Conservation (phyloP, 2,888 invertebrate species). For the Tipula lateralis region DNA sequence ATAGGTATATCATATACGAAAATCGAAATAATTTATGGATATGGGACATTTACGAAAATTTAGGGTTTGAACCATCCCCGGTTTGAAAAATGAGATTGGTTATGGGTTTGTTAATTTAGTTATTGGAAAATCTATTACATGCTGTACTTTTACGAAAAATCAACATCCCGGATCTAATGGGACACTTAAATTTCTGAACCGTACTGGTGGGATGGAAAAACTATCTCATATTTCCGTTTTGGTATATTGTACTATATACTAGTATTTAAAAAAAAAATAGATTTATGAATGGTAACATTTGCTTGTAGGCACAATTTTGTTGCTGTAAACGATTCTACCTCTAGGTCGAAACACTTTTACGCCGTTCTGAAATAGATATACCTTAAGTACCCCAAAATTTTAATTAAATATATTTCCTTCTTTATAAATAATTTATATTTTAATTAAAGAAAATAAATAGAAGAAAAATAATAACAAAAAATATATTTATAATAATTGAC, state of each 20-base stretch:
- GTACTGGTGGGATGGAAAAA: background rate
- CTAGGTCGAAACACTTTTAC: no score
- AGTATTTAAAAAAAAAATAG: no score
- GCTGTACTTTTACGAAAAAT: background rate
- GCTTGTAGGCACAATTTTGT: no score
- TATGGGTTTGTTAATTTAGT: background rate
- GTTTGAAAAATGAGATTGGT: no score
- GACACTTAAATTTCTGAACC: background rate
- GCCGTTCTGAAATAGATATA: no score
- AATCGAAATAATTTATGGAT: background rate
- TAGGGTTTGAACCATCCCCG: background rate
- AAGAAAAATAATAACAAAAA: background rate
- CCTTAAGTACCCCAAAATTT: background rate
- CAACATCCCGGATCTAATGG: background rate
- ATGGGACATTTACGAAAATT: no score
- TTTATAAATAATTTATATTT: background rate
- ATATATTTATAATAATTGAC: background rate
- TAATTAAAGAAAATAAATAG: background rate
- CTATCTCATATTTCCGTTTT: background rate
- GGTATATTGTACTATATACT: background rate
- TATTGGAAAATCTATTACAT: background rate
- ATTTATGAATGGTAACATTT: no score
- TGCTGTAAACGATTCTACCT: no score
- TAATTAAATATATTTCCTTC: background rate
- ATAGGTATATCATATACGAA: background rate